Evolutionary conservation across 1,140 invertebrate genomes (phyloP).

Genomic region (Drosophila pachea): DNA sequence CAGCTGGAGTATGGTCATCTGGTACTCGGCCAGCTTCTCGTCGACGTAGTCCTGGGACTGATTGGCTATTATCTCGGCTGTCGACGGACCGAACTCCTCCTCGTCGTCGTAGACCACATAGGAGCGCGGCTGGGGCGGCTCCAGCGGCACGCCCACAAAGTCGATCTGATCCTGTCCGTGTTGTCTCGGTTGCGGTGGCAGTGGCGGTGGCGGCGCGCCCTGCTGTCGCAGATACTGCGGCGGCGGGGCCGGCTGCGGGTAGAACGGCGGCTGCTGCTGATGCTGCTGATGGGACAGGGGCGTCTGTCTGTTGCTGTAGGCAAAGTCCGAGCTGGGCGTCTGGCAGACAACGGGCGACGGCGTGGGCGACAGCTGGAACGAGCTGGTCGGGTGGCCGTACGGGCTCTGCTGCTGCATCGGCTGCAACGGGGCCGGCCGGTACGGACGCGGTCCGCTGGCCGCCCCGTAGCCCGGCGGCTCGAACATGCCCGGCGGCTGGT

Average conservation of each 20-base stretch:
- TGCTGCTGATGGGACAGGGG: slow-evolving; percentile 61
- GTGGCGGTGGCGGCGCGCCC: slow-evolving; percentile 55
- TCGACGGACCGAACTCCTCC: slow-evolving; percentile 87
- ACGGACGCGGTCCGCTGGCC: slow-evolving; percentile 58
- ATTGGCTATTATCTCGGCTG: slow-evolving; percentile 93
- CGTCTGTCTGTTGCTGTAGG: slow-evolving; percentile 73
- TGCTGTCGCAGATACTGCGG: slow-evolving; percentile 55
- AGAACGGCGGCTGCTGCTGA: slow-evolving; percentile 27
- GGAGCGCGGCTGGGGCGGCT: slow-evolving; percentile 83
- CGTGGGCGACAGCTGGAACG: slow-evolving; percentile 76
- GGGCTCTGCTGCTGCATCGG: slow-evolving; percentile 71
- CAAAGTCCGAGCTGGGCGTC: slow-evolving; percentile 72
- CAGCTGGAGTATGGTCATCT: slow-evolving; percentile 92
- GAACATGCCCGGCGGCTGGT: slow-evolving; percentile 45
- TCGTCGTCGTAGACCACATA: slow-evolving; percentile 83
- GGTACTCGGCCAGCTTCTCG: slow-evolving; percentile 94
- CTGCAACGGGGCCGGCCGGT: slow-evolving; percentile 57
- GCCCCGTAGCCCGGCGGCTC: slow-evolving; percentile 30
- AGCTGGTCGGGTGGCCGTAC: slow-evolving; percentile 67
- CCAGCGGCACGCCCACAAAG: slow-evolving; percentile 83
- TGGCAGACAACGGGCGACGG: slow-evolving; percentile 78
- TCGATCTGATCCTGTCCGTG: slow-evolving; percentile 76
- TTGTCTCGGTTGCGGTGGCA: slow-evolving; percentile 68
- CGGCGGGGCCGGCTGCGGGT: slow-evolving; percentile 51
- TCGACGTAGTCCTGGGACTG: slow-evolving; percentile 97